Base-by-base conservation (phyloP, 2,797 vertebrate species). In the Graptemys geographica region DNA sequence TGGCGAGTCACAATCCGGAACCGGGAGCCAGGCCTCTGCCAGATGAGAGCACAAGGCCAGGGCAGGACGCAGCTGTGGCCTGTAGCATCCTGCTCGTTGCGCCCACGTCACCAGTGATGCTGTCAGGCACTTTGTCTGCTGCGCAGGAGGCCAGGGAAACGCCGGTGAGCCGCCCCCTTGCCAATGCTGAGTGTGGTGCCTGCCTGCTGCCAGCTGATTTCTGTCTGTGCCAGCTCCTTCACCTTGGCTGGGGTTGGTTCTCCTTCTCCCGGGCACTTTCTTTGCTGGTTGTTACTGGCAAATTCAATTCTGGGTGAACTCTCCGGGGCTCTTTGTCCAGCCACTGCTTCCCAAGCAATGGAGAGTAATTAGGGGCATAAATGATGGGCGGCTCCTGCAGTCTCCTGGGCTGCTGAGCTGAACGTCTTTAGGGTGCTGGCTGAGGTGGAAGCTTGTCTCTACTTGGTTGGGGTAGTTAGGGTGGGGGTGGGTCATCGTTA, bases 281-380 rank as follows among this genome's bases (percentile, higher is more conserved):
- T 28, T 82, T 74, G 94, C 79, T 87, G 88, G 83, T 85, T 85
- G 82, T 82, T 82, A 79, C 88, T 62, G 88, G 88, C 84, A 92
- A 95, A 88, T 92, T 87, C 94, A 92, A 86, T 90, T 90, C 85
- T 85, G 85, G 88, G 90, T 90, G 93, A 92, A 87, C 88, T 88
- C 85, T 85, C 69, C 21, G 59, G 76, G 33, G 91, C 78, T 65
- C 84, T 92, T 86, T 89, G 91, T 92, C 87, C 51, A 37, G 72
- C 33, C 27, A 19, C 84, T 79, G 81, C 82, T 84, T 85, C 88
- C 84, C 59, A 88, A 80, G 90, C 87, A 81, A 88, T 90, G 80
- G 88, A 81, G 81, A 81, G 91, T 92, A 92, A 92, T 92, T 92
- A 87, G 87, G 84, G 88, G 33, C 56, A 51, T 84, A 92, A 92